Conservation (phyloP, 2,113 vertebrate genomes). For the Microcebus ravelobensis region DNA sequence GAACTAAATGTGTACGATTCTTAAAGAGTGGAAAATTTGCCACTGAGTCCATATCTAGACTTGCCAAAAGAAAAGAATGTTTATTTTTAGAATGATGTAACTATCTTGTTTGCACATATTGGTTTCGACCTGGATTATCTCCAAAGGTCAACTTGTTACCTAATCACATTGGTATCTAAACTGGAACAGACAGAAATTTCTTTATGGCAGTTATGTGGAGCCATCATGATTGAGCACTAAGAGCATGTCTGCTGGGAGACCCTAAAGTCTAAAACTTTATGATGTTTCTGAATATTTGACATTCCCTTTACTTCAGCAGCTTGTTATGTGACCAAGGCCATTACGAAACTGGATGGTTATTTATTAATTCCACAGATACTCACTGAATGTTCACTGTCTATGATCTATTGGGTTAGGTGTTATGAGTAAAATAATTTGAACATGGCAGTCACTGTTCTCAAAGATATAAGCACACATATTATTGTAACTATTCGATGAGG, state of each 20-base stretch:
- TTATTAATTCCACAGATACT: neutral
- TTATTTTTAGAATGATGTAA: slow-evolving; percentile 49
- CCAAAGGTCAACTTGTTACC: slow-evolving; percentile 39
- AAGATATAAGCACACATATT: neutral
- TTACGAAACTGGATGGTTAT: neutral
- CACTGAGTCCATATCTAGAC: neutral
- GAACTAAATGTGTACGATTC: slow-evolving; percentile 36
- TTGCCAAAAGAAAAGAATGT: neutral
- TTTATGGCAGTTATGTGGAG: neutral
- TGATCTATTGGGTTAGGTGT: neutral
- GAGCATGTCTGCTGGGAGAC: neutral
- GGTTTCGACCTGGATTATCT: slow-evolving; percentile 24
- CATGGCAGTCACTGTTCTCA: too few species aligned
- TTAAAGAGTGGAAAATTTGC: slow-evolving; percentile 24
- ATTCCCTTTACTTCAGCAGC: neutral
- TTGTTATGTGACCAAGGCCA: neutral
- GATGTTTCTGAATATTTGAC: neutral
- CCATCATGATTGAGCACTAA: neutral
- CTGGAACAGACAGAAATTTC: neutral
- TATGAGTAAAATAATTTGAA: neutral
- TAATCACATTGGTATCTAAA: neutral
- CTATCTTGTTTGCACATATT: slow-evolving; percentile 9
- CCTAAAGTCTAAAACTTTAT: neutral
- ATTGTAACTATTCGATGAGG: neutral
- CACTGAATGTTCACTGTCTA: neutral